phyloP scores from a whole-genome alignment of 2,888 invertebrate species.

The Stenodera caucasica region DNA sequence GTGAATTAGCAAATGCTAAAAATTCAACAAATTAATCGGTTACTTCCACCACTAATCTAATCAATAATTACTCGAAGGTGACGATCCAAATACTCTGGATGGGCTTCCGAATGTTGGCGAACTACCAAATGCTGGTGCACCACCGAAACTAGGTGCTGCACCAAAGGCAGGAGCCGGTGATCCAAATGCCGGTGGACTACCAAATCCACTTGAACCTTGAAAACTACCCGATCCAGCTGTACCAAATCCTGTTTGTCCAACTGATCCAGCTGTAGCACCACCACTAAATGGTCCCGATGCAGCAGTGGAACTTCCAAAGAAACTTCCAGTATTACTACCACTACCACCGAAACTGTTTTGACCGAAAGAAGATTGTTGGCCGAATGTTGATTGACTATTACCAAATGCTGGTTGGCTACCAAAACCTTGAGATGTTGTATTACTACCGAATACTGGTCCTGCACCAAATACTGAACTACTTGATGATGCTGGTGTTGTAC shows the following conservation, averaged over 20 bases:
- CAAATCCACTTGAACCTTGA: slow-evolving; percentile 49
- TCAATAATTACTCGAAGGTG: slow-evolving; percentile 22
- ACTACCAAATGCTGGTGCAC: slow-evolving; percentile 48
- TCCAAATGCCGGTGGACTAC: slow-evolving; percentile 49
- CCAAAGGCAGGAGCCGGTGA: slow-evolving; percentile 53
- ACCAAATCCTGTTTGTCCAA: slow-evolving; percentile 55
- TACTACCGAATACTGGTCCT: slow-evolving; percentile 25
- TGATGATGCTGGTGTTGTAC: slow-evolving; percentile 18
- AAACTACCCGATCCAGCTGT: slow-evolving; percentile 39
- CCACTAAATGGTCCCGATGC: slow-evolving; percentile 50
- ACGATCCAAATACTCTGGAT: slow-evolving; percentile 53
- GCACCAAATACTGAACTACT: slow-evolving; percentile 17
- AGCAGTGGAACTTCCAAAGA: slow-evolving; percentile 35
- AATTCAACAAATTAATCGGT: slow-evolving; percentile 24
- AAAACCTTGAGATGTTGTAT: slow-evolving; percentile 38
- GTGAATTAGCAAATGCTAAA: slow-evolving; percentile 56
- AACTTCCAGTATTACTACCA: slow-evolving; percentile 41
- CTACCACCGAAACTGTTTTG: slow-evolving; percentile 44
- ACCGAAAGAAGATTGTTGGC: slow-evolving; percentile 43
- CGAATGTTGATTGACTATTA: slow-evolving; percentile 26
- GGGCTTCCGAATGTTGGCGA: slow-evolving; percentile 53
- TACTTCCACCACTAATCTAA: not conserved
- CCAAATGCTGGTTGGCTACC: slow-evolving; percentile 25
- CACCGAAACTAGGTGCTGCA: slow-evolving; percentile 56
- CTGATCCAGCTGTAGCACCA: slow-evolving; percentile 40